Evolutionary conservation across 1,140 invertebrate genomes (phyloP).

Genomic region (Gryllus bimaculatus): DNA sequence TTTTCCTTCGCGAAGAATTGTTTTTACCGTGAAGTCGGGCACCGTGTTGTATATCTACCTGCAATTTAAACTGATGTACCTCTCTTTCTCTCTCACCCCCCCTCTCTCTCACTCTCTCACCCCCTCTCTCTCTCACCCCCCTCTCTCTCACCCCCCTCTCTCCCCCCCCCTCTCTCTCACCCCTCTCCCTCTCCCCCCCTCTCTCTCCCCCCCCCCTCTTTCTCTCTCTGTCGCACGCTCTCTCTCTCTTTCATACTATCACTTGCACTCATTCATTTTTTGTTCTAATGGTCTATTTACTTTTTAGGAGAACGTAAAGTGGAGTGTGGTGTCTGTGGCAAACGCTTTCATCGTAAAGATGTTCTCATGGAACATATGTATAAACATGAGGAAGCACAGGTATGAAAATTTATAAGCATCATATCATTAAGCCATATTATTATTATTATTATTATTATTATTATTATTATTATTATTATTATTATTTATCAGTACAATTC

Average conservation of each 20-base stretch:
- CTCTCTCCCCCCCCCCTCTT: background rate
- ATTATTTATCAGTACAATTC: background rate
- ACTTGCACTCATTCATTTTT: background rate
- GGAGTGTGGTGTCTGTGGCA: slow-evolving; percentile 37
- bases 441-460: background rate
- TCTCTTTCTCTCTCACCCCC: too few species aligned
- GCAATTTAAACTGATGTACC: too few species aligned
- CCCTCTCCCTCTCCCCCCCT: too few species aligned
- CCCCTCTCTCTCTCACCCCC: too few species aligned
- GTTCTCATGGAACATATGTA: slow-evolving; percentile 37
- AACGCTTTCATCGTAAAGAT: slow-evolving; percentile 39
- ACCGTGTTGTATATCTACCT: too few species aligned
- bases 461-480: background rate
- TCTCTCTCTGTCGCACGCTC: background rate
- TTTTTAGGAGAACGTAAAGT: slow-evolving; percentile 37
- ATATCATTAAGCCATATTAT: background rate
- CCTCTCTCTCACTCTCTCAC: too few species aligned
- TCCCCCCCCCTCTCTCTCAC: too few species aligned
- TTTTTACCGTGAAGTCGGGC: too few species aligned
- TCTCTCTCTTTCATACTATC: background rate
- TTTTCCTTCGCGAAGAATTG: too few species aligned
- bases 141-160: too few species aligned
- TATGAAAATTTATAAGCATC: slow-evolving; percentile 17
- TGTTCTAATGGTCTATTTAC: slow-evolving; percentile 9
- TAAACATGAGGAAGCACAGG: slow-evolving; percentile 35